Evolutionary conservation across 2,113 vertebrate genomes (phyloP).

Genomic region (Gymnocephalus cernua): DNA sequence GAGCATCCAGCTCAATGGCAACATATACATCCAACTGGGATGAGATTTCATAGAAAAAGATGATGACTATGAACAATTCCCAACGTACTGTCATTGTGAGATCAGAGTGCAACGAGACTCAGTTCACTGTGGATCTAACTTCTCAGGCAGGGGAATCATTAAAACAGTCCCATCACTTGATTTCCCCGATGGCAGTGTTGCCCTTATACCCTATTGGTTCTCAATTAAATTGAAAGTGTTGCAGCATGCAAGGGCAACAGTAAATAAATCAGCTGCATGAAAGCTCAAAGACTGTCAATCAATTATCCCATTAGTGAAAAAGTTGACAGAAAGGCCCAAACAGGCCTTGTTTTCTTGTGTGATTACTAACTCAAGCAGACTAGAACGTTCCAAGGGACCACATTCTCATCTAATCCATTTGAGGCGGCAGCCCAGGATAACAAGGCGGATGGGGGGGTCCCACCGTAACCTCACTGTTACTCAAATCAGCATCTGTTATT

Average conservation of each 20-base stretch:
- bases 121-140: conserved; percentile 52
- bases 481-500: conserved; percentile 71
- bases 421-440: conserved; percentile 54
- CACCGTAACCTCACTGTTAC: conserved; percentile 46
- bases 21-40: conserved; percentile 32
- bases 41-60: conserved; percentile 30
- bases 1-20: conserved; percentile 14
- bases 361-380: conserved; percentile 52
- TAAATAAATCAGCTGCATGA: conserved; percentile 49
- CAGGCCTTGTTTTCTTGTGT: conserved; percentile 51
- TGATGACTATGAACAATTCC: conserved; percentile 37
- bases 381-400: conserved; percentile 45
- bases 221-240: conserved; percentile 66
- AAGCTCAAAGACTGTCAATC: conserved; percentile 76
- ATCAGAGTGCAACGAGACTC: conserved; percentile 58
- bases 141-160: conserved; percentile 65
- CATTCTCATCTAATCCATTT: conserved; percentile 43
- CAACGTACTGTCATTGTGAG: conserved; percentile 22
- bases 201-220: conserved; percentile 55
- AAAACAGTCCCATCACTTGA: conserved; percentile 66
- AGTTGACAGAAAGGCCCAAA: conserved; percentile 56
- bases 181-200: conserved; percentile 43
- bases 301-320: conserved; percentile 77
- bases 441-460: conserved; percentile 49
- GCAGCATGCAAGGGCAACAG: conserved; percentile 41